These are phyloP conservation scores for Sisor rabdophorus DNA, from an alignment of 2,113 vertebrate genomes.

Conservation along the genomic window DNA sequence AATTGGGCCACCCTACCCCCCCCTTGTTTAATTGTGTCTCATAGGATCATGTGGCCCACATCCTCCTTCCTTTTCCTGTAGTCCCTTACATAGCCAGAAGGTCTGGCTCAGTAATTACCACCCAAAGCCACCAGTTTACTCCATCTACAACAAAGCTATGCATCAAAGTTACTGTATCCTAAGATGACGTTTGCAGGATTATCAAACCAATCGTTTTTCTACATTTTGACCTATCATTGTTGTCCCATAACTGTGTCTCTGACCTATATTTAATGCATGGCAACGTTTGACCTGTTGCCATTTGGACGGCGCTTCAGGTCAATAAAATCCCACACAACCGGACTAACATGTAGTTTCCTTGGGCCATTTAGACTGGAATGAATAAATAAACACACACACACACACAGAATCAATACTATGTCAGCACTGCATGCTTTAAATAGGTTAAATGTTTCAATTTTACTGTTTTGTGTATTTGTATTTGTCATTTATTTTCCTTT, in stretches of 20 bases:
- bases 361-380: no score
- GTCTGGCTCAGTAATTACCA: conserved; percentile 36
- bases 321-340: background rate
- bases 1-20: conserved; percentile 9
- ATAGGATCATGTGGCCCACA: conserved; percentile 29
- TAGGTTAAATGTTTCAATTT: no score
- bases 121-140: conserved; percentile 36
- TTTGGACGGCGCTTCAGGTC: no score
- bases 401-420: no score
- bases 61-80: conserved; percentile 44
- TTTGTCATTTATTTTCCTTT: no score
- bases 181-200: background rate
- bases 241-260: background rate
- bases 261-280: conserved; percentile 20
- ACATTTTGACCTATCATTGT: conserved; percentile 14
- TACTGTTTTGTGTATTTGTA: no score
- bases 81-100: conserved; percentile 42
- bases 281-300: background rate
- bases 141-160: conserved; percentile 17
- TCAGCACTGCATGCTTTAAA: no score
- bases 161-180: conserved; percentile 35
- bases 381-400: no score
- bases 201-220: background rate
- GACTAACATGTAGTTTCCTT: no score
- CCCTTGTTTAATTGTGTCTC: conserved; percentile 34